phyloP scores from a whole-genome alignment of 2,113 vertebrate genomes.

The Trematocara zebra region DNA sequence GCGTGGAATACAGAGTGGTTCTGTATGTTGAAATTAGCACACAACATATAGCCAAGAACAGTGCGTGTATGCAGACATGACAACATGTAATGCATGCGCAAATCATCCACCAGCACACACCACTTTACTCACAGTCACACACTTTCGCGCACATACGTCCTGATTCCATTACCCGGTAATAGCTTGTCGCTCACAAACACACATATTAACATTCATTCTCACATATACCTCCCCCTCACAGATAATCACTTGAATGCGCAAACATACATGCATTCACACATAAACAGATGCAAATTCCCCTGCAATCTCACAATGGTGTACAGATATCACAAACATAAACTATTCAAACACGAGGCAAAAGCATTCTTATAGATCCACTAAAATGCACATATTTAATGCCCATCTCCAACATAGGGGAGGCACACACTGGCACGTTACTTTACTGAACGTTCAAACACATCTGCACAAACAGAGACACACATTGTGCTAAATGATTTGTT shows the following conservation, averaged over 20 bases:
- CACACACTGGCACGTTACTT: background rate
- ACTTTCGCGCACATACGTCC: conserved; percentile 19
- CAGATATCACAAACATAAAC: conserved; percentile 41
- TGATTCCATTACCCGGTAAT: conserved; percentile 30
- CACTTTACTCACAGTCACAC: conserved; percentile 21
- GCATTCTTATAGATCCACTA: conserved; percentile 7
- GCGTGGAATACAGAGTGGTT: conserved; percentile 62
- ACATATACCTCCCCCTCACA: conserved; percentile 47
- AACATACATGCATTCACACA: conserved; percentile 56
- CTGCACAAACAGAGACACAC: conserved; percentile 29
- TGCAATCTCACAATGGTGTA: conserved; percentile 32
- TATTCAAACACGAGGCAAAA: conserved; percentile 34
- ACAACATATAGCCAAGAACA: conserved; percentile 3
- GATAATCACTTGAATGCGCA: conserved; percentile 55
- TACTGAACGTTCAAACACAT: conserved; percentile 24
- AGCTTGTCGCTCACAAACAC: conserved; percentile 58
- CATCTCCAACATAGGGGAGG: background rate
- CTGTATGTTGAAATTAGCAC: conserved; percentile 50
- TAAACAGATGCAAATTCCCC: conserved; percentile 62
- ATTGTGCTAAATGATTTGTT: conserved; percentile 66
- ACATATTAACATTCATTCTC: conserved; percentile 63
- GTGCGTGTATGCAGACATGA: background rate
- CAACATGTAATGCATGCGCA: background rate
- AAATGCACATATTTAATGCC: conserved; percentile 34
- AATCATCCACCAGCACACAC: background rate